phyloP scores from a whole-genome alignment of 2,888 invertebrate genomes.

The Phyllotreta cruciferae region DNA sequence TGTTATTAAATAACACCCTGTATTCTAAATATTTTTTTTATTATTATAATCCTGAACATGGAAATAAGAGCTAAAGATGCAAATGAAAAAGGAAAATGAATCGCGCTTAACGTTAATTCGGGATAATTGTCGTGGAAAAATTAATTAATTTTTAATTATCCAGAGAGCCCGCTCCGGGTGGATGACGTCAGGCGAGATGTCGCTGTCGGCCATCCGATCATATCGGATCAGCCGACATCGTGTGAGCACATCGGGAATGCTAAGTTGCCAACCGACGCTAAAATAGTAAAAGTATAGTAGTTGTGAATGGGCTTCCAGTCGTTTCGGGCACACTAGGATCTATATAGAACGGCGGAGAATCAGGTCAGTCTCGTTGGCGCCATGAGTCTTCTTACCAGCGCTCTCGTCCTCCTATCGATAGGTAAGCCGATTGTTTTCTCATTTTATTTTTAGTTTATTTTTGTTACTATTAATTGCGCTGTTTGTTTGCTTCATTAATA shows the following conservation, averaged over 20 bases:
- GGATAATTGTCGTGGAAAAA: not conserved
- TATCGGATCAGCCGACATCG: slow-evolving; percentile 5
- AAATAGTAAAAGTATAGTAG: slow-evolving; percentile 24
- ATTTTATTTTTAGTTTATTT: too few relatives aligned
- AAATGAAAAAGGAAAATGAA: too few relatives aligned
- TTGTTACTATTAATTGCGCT: too few relatives aligned
- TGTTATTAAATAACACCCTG: too few relatives aligned
- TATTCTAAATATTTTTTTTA: too few relatives aligned
- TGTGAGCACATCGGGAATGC: slow-evolving; percentile 20
- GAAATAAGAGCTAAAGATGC: too few relatives aligned
- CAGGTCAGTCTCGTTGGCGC: slow-evolving; percentile 26
- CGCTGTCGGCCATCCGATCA: slow-evolving; percentile 10
- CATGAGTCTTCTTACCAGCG: slow-evolving; percentile 17
- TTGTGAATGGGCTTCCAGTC: slow-evolving; percentile 29
- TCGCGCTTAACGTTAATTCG: too few relatives aligned
- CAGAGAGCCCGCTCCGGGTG: too few relatives aligned
- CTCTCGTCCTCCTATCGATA: slow-evolving; percentile 21
- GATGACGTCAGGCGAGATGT: slow-evolving; percentile 6
- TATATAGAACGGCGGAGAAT: slow-evolving; percentile 13
- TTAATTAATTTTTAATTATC: not conserved
- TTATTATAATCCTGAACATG: too few relatives aligned
- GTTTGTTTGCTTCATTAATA: too few relatives aligned
- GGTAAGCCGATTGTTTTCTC: slow-evolving; percentile 14
- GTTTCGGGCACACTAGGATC: slow-evolving; percentile 19
- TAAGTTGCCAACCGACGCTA: slow-evolving; percentile 22